Conservation (phyloP, 2,888 invertebrate species). For the Aporophyla lueneburgensis region DNA sequence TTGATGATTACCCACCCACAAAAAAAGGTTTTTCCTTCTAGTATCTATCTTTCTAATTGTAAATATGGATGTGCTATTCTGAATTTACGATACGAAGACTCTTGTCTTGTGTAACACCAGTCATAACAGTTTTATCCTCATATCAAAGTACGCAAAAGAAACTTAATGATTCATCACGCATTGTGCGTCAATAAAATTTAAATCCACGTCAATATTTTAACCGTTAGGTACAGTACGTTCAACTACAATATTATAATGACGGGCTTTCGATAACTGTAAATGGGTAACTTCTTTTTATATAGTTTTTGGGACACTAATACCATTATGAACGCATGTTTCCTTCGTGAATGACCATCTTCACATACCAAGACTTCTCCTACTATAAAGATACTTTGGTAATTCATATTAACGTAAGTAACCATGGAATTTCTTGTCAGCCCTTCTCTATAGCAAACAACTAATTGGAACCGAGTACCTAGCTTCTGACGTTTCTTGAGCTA, state of each 20-base stretch:
- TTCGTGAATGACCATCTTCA: too few species aligned
- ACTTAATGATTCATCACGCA: background rate
- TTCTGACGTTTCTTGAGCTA: too few species aligned
- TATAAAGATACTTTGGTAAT: too few species aligned
- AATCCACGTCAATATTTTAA: background rate
- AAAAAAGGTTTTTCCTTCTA: too few species aligned
- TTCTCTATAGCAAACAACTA: too few species aligned
- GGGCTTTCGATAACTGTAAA: background rate
- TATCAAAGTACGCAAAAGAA: background rate
- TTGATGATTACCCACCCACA: too few species aligned
- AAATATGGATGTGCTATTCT: background rate
- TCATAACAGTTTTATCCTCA: background rate
- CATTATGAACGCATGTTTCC: background rate
- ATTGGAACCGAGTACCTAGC: too few species aligned
- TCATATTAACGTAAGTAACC: too few species aligned
- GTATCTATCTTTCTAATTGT: background rate
- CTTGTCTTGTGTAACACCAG: background rate
- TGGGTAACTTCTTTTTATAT: background rate
- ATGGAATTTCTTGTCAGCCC: too few species aligned
- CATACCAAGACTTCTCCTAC: too few species aligned
- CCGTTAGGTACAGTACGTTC: background rate
- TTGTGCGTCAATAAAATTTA: constrained; percentile 14
- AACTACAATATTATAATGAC: background rate
- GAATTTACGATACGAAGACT: background rate
- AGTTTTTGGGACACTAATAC: background rate